Evolutionary conservation across 2,113 vertebrate species (phyloP).

Genomic region (Notiomystis cincta): DNA sequence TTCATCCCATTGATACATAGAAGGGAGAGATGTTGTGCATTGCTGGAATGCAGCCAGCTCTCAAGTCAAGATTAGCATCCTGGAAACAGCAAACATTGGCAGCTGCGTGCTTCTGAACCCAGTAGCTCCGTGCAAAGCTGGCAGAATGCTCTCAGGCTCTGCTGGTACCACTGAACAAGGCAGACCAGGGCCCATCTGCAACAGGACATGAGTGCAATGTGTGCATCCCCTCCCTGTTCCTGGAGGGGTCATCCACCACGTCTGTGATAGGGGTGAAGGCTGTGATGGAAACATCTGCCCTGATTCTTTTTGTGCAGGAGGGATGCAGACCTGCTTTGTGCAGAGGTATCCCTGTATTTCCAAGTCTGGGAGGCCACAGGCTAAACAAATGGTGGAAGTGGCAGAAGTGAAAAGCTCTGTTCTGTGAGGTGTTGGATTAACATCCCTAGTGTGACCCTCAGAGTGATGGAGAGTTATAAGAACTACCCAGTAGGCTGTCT

Average conservation of each 20-base stretch:
- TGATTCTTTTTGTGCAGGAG: not conserved
- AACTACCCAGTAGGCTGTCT: not conserved
- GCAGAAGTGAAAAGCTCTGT: not conserved
- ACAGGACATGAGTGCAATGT: fast-evolving
- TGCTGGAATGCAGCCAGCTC: not conserved
- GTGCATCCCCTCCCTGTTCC: fast-evolving
- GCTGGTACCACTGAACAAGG: not conserved
- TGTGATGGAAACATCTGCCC: not conserved
- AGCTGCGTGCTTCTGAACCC: not conserved
- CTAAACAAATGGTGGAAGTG: not conserved
- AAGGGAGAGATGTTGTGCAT: not conserved
- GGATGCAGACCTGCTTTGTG: not conserved
- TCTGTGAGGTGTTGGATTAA: not conserved
- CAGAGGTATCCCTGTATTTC: not conserved
- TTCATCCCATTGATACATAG: not conserved
- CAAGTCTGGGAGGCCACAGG: not conserved
- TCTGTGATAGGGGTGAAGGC: fast-evolving
- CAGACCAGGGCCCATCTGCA: not conserved
- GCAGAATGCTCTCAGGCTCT: not conserved
- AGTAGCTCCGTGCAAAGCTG: not conserved
- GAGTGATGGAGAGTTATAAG: not conserved
- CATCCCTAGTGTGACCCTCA: not conserved
- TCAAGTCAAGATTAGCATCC: not conserved
- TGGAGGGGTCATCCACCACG: not conserved
- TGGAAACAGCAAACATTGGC: not conserved